Percentiles rank a stretch among this genome's conserved stretches.
These are phyloP conservation scores for Trissolcus brochymenae DNA, from an alignment of 2,888 invertebrate genomes.

Conservation along the genomic window DNA sequence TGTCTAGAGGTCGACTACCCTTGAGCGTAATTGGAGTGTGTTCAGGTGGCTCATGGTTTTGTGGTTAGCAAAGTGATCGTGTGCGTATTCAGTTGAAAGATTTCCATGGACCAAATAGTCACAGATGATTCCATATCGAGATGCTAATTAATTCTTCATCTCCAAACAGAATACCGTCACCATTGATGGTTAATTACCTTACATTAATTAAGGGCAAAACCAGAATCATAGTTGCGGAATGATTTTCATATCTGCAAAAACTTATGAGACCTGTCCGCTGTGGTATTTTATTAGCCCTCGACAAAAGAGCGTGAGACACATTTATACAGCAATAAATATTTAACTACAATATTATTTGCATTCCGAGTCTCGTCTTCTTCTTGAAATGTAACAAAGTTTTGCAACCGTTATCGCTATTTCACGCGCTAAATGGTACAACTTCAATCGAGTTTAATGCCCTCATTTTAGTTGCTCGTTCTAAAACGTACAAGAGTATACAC, in stretches of 20 bases:
- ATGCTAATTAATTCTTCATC: too few species aligned
- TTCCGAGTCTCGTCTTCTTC: conserved; percentile 38
- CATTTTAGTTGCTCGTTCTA: conserved; percentile 37
- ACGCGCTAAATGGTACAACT: conserved; percentile 55
- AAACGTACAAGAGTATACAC: conserved; percentile 9
- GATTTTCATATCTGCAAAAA: too few species aligned
- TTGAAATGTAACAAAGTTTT: conserved; percentile 49
- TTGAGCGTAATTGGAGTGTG: conserved; percentile 73
- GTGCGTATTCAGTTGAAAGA: conserved; percentile 63
- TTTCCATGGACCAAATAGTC: conserved; percentile 30
- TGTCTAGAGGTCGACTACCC: conserved; percentile 60
- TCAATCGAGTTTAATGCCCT: conserved; percentile 56
- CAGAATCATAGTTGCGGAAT: too few species aligned
- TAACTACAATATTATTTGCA: conserved; percentile 46
- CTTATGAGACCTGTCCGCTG: too few species aligned
- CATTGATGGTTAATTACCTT: too few species aligned
- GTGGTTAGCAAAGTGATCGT: conserved; percentile 64
- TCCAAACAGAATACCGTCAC: too few species aligned
- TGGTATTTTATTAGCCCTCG: conserved; percentile 12
- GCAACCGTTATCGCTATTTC: conserved; percentile 53
- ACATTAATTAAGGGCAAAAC: too few species aligned
- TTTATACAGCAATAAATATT: conserved; percentile 47
- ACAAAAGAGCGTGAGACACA: conserved; percentile 18
- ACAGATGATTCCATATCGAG: conserved; percentile 4
- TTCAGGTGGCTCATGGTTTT: conserved; percentile 70